Base-by-base conservation (phyloP, 2,113 vertebrate genomes). In the Strix aluco region DNA sequence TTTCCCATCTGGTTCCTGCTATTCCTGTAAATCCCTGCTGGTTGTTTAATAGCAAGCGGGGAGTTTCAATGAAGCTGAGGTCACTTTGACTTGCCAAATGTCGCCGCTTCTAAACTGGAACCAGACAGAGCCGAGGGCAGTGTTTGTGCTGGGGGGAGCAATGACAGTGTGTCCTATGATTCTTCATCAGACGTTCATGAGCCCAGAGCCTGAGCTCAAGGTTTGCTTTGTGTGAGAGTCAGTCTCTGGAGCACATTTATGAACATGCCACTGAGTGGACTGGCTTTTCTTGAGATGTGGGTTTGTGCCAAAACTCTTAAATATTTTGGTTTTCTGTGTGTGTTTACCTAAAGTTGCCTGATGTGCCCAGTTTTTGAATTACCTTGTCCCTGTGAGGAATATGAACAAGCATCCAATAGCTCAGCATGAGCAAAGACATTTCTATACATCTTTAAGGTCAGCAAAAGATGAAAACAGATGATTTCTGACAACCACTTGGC, bases 1-100 rank as follows among this genome's bases (percentile, higher is more conserved):
- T 89, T 82, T 95, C 78, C 74, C 87, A 95, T 96, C 91, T 94
- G 95, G 90, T 94, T 96, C 52, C 72, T 79, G 73, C 72, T 95
- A 61, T 79, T 87, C 78, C 86, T 3, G 30, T 81, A 89, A 91
- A 91, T 94, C 91, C 89, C 78, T 88, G 89, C 89, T 88, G 94
- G 66, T 78, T 94, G 42, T 77, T 91, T 87, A 95, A 91, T 44
- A 88, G 83, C 77, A 78, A 67, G 51, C 26, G 0, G 67, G 36
- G 86, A 86, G 86, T 75, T 95, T 91, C 73, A 73, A 29, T 70
- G 84, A 58, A 73, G 62, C 78, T 47, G 81, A 97, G 92, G 94
- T 97, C 86, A 92, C 78, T 92, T 87, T 89, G 95, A 71, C 83
- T 94, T 15, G 15, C 52, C 70, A 79, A 92, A 78, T 75, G 86